Percentiles rank a stretch among this genome's conserved stretches.
Conservation (phyloP, 2,888 invertebrate species). For the Labia minor region DNA sequence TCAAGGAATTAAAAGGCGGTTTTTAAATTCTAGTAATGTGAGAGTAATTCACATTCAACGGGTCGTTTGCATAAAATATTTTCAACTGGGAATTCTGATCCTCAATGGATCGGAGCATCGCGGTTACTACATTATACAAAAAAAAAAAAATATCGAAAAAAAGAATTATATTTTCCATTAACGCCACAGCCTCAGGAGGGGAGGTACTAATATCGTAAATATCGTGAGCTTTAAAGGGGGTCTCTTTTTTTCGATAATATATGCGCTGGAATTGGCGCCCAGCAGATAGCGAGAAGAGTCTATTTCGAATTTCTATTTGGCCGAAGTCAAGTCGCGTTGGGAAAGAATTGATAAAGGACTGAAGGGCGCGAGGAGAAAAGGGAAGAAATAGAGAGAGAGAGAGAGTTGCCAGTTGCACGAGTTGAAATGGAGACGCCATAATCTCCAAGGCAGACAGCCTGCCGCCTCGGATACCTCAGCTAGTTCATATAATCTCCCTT, state of each 20-base stretch:
- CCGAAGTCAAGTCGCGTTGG: neutral
- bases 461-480: too few species aligned
- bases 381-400: neutral
- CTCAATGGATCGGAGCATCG: neutral
- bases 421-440: slow-evolving; percentile 3
- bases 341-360: neutral
- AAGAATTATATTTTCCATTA: slow-evolving; percentile 7
- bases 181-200: neutral
- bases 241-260: neutral
- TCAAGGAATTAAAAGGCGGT: neutral
- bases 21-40: neutral
- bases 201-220: slow-evolving; percentile 7
- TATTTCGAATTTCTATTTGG: neutral
- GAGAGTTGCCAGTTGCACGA: neutral
- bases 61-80: slow-evolving; percentile 6
- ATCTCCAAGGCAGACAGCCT: neutral
- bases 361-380: neutral
- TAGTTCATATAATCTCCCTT: too few species aligned
- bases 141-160: too few species aligned
- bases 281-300: neutral
- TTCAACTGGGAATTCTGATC: neutral
- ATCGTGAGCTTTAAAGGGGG: neutral
- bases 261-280: neutral
- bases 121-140: too few species aligned
- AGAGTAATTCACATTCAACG: neutral